Base-by-base conservation (phyloP, 1,140 invertebrate genomes). In the Nomia melanderi region DNA sequence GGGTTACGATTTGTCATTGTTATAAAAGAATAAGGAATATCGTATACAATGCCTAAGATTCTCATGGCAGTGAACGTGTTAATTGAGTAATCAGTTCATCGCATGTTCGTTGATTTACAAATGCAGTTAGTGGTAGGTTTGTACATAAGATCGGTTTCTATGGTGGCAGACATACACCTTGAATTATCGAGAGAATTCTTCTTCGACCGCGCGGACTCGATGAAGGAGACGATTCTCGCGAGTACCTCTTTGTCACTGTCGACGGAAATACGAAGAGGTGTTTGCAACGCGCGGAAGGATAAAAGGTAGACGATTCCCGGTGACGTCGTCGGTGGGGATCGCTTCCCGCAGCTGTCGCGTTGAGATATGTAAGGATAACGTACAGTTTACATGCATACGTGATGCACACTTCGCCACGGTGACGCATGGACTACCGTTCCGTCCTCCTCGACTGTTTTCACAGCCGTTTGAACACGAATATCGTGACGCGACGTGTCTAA, bases 301-400 rank as follows among this genome's bases (percentile, higher is more conserved):
- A 63, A 65, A 78, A 57, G 39, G 53, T 66, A 57, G 70, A 78
- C 81, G 80, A n/a, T 73, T 77, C 78, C 81, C 81, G 72, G 8
- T 39, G 66, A 44, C 59, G 44, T 44, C 54, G 78, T 70, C n/a
- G 73, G 36, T 57, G 64, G 53, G 78, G 78, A 78, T 81, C 78
- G 82, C 79, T 75, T 83, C 74, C 71, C 65, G 80, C 29, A 25
- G 8, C 53, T 36, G 39, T 36, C 47, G 31, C 27, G 20, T 65
- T 47, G 44, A 65, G 44, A 65, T 65, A 65, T 65, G 63, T 50
- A 65, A 25, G 63, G 17, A 65, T 47, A 65, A 65, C 63, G 63
- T 50, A 65, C 25, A 47, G 39, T 50, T 50, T 47, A 47, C 20
- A 31, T 50, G 63, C 63, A 50, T 65, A 65, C 41, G 25, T 23